These are phyloP conservation scores for Phalloptychus januarius DNA, from an alignment of 2,797 vertebrate species.

Conservation along the genomic window DNA sequence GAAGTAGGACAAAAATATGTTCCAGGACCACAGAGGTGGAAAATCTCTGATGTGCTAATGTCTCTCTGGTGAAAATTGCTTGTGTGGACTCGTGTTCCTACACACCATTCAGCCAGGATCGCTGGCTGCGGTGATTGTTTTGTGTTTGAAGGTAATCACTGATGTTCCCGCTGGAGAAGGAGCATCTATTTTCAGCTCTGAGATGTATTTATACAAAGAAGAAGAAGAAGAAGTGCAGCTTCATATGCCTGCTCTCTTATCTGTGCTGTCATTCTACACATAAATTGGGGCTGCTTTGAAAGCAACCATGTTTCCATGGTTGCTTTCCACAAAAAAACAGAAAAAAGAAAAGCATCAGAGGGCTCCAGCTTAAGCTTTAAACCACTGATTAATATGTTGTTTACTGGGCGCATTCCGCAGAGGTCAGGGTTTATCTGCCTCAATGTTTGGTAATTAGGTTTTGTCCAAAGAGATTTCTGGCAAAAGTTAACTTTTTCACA, in stretches of 20 bases:
- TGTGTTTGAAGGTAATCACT: conserved; percentile 39
- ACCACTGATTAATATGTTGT: conserved; percentile 10
- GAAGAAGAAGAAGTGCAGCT: conserved; percentile 23
- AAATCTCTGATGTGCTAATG: conserved; percentile 51
- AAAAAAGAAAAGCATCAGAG: neutral
- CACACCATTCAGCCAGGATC: conserved; percentile 20
- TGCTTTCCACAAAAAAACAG: neutral
- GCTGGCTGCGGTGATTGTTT: conserved; percentile 5
- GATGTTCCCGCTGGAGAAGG: conserved; percentile 26
- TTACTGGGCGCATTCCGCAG: conserved; percentile 4
- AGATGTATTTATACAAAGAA: conserved; percentile 36
- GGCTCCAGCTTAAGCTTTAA: neutral
- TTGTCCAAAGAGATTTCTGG: conserved; percentile 26
- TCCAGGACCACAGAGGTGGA: conserved; percentile 28
- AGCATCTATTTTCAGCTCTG: conserved; percentile 45
- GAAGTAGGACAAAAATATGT: conserved; percentile 46
- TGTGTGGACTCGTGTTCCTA: conserved; percentile 21
- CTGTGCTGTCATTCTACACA: conserved; percentile 24
- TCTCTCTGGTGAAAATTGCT: conserved; percentile 26
- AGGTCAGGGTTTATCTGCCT: conserved; percentile 22
- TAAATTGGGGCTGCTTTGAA: conserved; percentile 11
- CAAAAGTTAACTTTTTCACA: neutral
- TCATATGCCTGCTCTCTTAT: conserved; percentile 15
- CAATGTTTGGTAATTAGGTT: conserved; percentile 9
- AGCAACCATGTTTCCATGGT: neutral